These are phyloP conservation scores for Euura lappo DNA, from an alignment of 1,140 invertebrate species.

Conservation along the genomic window DNA sequence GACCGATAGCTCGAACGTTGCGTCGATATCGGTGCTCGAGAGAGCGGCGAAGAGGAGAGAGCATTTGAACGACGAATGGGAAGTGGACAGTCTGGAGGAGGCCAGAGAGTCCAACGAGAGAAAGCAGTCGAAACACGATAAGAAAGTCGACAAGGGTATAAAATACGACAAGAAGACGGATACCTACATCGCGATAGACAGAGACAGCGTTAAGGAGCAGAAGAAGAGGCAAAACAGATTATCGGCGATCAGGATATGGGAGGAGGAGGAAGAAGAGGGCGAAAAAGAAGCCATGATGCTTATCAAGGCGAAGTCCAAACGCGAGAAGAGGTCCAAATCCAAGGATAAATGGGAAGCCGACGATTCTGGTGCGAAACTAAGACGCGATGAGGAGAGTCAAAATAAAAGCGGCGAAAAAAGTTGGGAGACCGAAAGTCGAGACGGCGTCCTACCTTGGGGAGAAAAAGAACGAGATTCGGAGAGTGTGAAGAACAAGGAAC, in stretches of 20 bases:
- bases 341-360: neutral
- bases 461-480: neutral
- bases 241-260: conserved; percentile 53
- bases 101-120: conserved; percentile 28
- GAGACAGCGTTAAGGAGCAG: conserved; percentile 41
- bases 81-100: conserved; percentile 55
- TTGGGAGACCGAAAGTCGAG: neutral
- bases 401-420: neutral
- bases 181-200: conserved; percentile 53
- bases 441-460: neutral
- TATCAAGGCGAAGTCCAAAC: conserved; percentile 27
- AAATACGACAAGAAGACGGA: conserved; percentile 54
- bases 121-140: conserved; percentile 19
- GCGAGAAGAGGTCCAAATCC: conserved; percentile 24
- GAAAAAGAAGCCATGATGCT: conserved; percentile 48
- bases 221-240: conserved; percentile 44
- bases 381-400: neutral
- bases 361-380: neutral
- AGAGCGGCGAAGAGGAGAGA: conserved; percentile 40
- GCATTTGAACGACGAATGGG: conserved; percentile 53
- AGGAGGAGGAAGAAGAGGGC: conserved; percentile 56
- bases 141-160: conserved; percentile 48
- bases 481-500: neutral
- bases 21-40: conserved; percentile 51
- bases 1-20: conserved; percentile 44